Evolutionary conservation across 2,113 vertebrate genomes (phyloP).

Genomic region (Odontophorus gujanensis): DNA sequence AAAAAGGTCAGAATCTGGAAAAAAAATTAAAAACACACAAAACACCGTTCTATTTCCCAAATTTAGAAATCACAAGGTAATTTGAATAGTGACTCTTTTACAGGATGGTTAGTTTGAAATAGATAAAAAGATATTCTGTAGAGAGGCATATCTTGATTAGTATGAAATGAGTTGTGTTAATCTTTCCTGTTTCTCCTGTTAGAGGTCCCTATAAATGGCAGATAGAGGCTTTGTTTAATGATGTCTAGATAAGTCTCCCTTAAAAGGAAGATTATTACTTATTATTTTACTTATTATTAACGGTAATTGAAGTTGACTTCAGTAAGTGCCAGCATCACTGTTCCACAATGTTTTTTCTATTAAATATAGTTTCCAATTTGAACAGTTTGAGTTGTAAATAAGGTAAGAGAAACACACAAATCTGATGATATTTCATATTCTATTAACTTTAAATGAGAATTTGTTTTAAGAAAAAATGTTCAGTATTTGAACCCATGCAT

Average conservation of each 20-base stretch:
- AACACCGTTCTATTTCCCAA: neutral
- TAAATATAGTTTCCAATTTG: neutral
- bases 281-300: neutral
- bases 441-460: neutral
- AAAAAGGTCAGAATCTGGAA: neutral
- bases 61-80: neutral
- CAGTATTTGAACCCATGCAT: neutral
- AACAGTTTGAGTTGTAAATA: neutral
- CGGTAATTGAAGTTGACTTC: neutral
- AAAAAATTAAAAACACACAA: neutral
- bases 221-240: neutral
- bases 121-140: neutral
- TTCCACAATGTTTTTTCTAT: neutral
- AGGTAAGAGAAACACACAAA: neutral
- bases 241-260: neutral
- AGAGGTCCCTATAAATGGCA: neutral
- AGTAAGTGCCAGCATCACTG: neutral
- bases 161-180: neutral
- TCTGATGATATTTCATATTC: neutral
- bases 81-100: neutral
- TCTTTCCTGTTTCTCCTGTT: neutral
- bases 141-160: neutral
- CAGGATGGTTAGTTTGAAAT: neutral
- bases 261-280: neutral
- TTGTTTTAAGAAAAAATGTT: neutral